These are phyloP conservation scores for Eurystomus glaucurus DNA, from an alignment of 2,797 vertebrate genomes.

Conservation along the genomic window DNA sequence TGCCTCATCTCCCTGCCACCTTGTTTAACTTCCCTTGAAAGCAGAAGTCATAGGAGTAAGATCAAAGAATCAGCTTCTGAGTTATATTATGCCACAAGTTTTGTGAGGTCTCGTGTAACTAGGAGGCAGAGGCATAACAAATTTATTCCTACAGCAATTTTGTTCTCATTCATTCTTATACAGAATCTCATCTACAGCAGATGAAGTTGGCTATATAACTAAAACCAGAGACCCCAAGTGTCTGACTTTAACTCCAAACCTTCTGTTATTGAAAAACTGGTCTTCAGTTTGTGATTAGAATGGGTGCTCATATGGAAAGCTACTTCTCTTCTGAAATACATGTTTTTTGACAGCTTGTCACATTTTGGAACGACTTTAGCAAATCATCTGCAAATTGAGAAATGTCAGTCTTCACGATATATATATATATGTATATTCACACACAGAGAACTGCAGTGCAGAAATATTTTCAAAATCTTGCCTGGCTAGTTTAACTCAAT, in stretches of 20 bases:
- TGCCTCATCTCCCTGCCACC: rapidly evolving
- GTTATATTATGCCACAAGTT: conserved; percentile 1
- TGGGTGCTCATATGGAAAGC: conserved; percentile 59
- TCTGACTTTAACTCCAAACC: conserved; percentile 68
- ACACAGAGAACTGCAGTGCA: conserved; percentile 69
- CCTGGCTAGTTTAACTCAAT: conserved; percentile 54
- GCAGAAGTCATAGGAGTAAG: conserved; percentile 22
- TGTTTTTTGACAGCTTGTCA: conserved; percentile 74
- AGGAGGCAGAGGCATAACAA: conserved; percentile 51
- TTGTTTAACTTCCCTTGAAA: conserved; percentile 49
- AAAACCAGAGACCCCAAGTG: conserved; percentile 55
- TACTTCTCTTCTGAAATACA: conserved; percentile 59
- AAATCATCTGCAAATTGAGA: conserved; percentile 80
- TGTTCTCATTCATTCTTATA: conserved; percentile 60
- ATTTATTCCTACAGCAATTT: conserved; percentile 60
- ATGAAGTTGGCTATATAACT: conserved; percentile 23
- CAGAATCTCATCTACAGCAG: conserved; percentile 48
- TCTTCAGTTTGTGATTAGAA: conserved; percentile 57
- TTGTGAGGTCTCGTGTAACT: conserved; percentile 43
- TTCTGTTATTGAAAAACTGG: conserved; percentile 61
- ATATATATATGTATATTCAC: conserved; percentile 74
- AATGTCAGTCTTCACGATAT: conserved; percentile 76
- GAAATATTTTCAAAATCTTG: conserved; percentile 75
- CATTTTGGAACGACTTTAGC: conserved; percentile 75
- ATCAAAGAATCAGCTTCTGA: conserved; percentile 42